Evolutionary conservation across 2,113 vertebrate species (phyloP), one percentile per base, ranked within the genome.

Genomic region (Calonectris borealis): DNA sequence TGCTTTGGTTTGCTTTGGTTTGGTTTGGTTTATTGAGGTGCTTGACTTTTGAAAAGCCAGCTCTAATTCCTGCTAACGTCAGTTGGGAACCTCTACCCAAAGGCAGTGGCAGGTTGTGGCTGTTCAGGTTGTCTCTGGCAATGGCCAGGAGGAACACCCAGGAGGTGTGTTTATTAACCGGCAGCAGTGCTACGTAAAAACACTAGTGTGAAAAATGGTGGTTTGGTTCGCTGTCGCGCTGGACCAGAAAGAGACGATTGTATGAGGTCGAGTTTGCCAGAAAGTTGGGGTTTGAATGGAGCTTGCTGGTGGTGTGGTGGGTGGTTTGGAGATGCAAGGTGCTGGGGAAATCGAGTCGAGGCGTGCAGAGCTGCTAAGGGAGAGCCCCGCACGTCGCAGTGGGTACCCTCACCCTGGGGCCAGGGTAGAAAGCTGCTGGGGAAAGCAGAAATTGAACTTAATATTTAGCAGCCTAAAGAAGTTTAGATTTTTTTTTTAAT

Each of bases 201-300:
- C 7, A 24, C 5, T 13, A 24, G 21, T 14, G 32, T 83, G 54
- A 88, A 77, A 80, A 83, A 58, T 19, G 9, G 31, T 70, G 32
- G 0, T 77, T 83, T 58, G 64, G 4, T 42, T 52, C 1, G 0
- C 10, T 58, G 21, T n/a, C 16, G 24, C 2, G 1, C 25, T 71
- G 24, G 15, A 40, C 31, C 24, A 44, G 72, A 70, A 85, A 51
- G 24, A 87, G 40, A 58, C 75, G 34, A 34, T 32, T 52, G 13
- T 34, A 36, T 16, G 46, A 80, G 25, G 27, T 13, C 12, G 2
- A 57, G 65, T 86, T 68, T 86, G 46, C 34, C 52, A 68, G 51
- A 68, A 69, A 61, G 25, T 1, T 44, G n/a, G 6, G 31, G 0
- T 88, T 73, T 76, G 55, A 60, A 13, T 17, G 38, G 75, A 60